Percentiles rank a stretch among this genome's conserved stretches.
Conservation (phyloP, 2,888 invertebrate genomes). For the Temnothorax rugatulus region DNA sequence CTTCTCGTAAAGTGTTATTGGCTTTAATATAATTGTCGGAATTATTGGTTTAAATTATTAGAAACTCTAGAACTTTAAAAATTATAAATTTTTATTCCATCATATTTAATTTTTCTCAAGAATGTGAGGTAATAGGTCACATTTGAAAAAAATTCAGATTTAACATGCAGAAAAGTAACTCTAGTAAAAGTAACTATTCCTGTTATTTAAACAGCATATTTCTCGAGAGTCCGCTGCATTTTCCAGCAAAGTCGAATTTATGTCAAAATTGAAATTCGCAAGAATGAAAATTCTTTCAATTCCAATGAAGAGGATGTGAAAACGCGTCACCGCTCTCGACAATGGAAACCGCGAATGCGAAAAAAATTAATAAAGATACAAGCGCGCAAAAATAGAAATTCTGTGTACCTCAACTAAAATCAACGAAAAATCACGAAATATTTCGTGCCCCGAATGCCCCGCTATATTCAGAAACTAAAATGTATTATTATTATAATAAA, state of each 20-base stretch:
- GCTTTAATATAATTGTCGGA: background rate
- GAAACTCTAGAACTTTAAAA: background rate
- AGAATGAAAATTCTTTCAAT: background rate
- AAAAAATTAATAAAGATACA: slow-evolving; percentile 27
- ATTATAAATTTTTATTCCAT: background rate
- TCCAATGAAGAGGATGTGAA: slow-evolving; percentile 20
- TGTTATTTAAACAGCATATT: background rate
- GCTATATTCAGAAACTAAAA: slow-evolving; percentile 14
- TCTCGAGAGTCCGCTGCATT: background rate
- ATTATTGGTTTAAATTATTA: background rate
- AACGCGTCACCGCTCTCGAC: background rate
- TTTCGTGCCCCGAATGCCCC: background rate
- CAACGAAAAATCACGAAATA: slow-evolving; percentile 3
- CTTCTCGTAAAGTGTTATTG: background rate
- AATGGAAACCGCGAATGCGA: background rate
- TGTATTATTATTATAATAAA: background rate
- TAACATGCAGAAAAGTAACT: background rate
- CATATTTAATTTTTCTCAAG: background rate
- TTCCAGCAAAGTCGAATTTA: background rate
- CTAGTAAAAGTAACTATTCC: background rate
- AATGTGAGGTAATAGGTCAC: background rate
- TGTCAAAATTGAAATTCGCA: background rate
- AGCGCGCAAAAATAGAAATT: slow-evolving; percentile 3
- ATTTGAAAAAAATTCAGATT: background rate
- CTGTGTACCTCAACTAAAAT: background rate